A percentile compares a stretch with the other conserved stretches of the same genome.
Evolutionary conservation across 2,113 vertebrate genomes (phyloP).

Genomic region (Pygathrix nemaeus): DNA sequence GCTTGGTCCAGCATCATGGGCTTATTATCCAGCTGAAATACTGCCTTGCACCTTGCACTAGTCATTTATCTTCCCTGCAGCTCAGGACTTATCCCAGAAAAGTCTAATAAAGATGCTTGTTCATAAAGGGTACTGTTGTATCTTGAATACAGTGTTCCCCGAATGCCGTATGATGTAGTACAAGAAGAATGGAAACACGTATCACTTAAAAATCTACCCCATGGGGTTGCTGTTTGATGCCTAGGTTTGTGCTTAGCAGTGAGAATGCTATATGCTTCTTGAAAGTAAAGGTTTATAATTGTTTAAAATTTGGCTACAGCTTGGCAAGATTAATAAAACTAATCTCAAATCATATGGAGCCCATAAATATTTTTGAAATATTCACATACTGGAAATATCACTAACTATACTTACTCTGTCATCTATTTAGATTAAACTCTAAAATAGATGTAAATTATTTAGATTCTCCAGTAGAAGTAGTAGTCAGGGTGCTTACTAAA

Average conservation of each 20-base stretch:
- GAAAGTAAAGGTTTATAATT: conserved; percentile 47
- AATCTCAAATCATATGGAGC: neutral
- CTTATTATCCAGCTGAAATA: conserved; percentile 10
- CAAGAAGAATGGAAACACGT: conserved; percentile 54
- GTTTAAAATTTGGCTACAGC: conserved; percentile 61
- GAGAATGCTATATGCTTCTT: neutral
- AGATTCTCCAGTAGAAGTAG: conserved; percentile 65
- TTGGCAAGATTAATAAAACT: conserved; percentile 48
- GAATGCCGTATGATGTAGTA: neutral
- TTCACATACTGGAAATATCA: conserved; percentile 67
- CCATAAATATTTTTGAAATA: conserved; percentile 65
- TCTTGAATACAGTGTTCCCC: neutral
- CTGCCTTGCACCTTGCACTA: neutral
- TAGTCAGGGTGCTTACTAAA: conserved; percentile 65
- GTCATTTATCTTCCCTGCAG: neutral
- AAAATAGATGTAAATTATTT: conserved; percentile 65
- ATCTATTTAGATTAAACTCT: conserved; percentile 67
- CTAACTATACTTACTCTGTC: conserved; percentile 31
- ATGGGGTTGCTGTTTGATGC: conserved; percentile 18
- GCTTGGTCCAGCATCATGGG: neutral
- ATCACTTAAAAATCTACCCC: conserved; percentile 60
- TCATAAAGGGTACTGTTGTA: neutral
- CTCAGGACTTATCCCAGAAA: neutral
- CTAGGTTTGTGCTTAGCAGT: neutral
- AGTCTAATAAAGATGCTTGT: conserved; percentile 24